Evolutionary conservation across 2,113 vertebrate genomes (phyloP).

Genomic region (Sapajus apella): DNA sequence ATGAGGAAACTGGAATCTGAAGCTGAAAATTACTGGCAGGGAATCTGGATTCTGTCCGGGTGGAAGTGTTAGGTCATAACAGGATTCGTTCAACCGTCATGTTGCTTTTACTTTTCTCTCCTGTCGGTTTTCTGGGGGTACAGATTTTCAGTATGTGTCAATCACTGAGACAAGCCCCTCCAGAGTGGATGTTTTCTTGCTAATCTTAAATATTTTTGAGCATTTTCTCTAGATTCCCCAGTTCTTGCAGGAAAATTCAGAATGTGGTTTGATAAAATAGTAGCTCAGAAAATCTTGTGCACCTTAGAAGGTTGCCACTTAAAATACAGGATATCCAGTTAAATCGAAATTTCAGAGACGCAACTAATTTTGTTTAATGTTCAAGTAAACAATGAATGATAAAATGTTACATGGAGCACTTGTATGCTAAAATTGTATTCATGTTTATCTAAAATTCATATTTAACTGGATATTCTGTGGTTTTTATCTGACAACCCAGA

Average conservation of each 20-base stretch:
- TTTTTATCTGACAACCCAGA: neutral
- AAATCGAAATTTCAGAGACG: neutral
- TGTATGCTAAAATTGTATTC: neutral
- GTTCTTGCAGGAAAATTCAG: neutral
- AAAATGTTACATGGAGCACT: accelerated
- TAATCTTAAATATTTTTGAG: conserved; percentile 18
- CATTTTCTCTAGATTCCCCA: neutral
- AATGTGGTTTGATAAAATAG: conserved; percentile 7
- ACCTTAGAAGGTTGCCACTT: neutral
- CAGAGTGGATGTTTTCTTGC: neutral
- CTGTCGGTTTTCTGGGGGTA: neutral
- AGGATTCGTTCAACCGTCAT: neutral
- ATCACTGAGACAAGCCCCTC: neutral
- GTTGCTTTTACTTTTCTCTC: neutral
- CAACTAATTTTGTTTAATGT: neutral
- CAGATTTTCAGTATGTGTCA: neutral
- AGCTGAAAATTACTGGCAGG: no score
- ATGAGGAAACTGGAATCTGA: neutral
- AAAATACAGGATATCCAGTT: neutral
- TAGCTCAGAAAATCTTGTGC: neutral
- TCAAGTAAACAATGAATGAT: neutral
- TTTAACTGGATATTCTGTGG: neutral
- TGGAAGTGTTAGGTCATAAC: neutral
- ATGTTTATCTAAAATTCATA: neutral
- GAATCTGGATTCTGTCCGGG: neutral